These are phyloP conservation scores for Nasua narica DNA, from an alignment of 2,797 vertebrate genomes.

Conservation along the genomic window DNA sequence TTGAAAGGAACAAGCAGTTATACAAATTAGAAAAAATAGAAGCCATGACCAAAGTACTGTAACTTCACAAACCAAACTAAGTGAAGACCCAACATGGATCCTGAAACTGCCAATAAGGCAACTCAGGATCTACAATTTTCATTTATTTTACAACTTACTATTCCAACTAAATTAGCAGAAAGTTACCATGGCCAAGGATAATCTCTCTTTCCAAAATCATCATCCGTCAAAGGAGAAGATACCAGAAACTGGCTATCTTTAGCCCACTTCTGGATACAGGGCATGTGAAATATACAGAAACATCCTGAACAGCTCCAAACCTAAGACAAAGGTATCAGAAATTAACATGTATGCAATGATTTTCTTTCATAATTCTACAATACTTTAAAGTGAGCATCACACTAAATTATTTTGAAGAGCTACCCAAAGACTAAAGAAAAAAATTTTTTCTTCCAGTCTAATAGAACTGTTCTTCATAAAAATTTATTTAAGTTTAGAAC, in stretches of 20 bases:
- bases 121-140: not conserved
- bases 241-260: slow-evolving; percentile 94
- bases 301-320: slow-evolving; percentile 96
- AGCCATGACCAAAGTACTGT: not conserved
- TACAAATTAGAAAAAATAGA: not conserved
- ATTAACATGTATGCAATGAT: not conserved
- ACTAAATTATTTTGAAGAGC: slow-evolving; percentile 41
- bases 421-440: not conserved
- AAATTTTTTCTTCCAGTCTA: not conserved
- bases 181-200: slow-evolving; percentile 94
- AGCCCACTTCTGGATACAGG: slow-evolving; percentile 98
- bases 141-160: slow-evolving; percentile 47
- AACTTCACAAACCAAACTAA: not conserved
- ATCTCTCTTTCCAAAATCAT: slow-evolving; percentile 93
- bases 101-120: slow-evolving; percentile 25
- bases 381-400: slow-evolving; percentile 32
- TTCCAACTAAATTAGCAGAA: slow-evolving; percentile 54
- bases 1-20: not conserved
- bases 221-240: slow-evolving; percentile 90
- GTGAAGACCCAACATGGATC: not conserved
- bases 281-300: slow-evolving; percentile 96
- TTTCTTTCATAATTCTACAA: slow-evolving; percentile 32
- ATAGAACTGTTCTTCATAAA: slow-evolving; percentile 27
- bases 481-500: not conserved
- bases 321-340: slow-evolving; percentile 78